Percentiles rank a stretch among this genome's conserved stretches.
phyloP scores from a whole-genome alignment of 2,888 invertebrate genomes.

The Megastigmus dorsalis region DNA sequence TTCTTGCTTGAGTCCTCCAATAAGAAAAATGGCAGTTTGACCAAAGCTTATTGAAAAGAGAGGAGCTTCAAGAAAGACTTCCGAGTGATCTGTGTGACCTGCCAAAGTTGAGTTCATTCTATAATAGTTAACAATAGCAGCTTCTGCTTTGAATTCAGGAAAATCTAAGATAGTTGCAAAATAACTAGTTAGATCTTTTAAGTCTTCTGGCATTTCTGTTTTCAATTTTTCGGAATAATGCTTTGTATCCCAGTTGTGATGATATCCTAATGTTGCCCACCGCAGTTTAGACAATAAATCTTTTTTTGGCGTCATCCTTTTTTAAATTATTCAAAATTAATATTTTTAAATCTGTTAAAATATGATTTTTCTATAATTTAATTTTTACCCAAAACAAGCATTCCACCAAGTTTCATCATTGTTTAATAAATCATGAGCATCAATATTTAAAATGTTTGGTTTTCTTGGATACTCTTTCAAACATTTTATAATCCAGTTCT shows the following conservation, averaged over 20 bases:
- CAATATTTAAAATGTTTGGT: slow-evolving; percentile 84
- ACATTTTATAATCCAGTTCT: slow-evolving; percentile 88
- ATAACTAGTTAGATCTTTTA: slow-evolving; percentile 80
- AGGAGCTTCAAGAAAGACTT: slow-evolving; percentile 89
- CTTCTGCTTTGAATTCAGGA: slow-evolving; percentile 84
- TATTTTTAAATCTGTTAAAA: slow-evolving; percentile 9
- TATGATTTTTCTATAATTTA: neutral
- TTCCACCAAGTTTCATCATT: slow-evolving; percentile 80
- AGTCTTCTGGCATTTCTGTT: slow-evolving; percentile 84
- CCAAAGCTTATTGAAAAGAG: slow-evolving; percentile 97
- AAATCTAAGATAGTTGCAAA: slow-evolving; percentile 80
- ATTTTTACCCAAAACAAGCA: slow-evolving; percentile 75
- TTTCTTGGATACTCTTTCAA: slow-evolving; percentile 84
- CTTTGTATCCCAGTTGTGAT: slow-evolving; percentile 98
- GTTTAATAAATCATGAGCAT: slow-evolving; percentile 74
- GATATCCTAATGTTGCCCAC: slow-evolving; percentile 98
- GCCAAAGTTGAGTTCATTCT: slow-evolving; percentile 93
- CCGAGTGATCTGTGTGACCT: slow-evolving; percentile 96
- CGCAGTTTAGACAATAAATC: slow-evolving; percentile 79
- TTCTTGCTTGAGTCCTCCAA: slow-evolving; percentile 87
- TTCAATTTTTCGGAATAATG: slow-evolving; percentile 83
- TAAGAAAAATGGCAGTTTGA: slow-evolving; percentile 93
- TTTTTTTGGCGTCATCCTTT: slow-evolving; percentile 58
- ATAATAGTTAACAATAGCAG: slow-evolving; percentile 97
- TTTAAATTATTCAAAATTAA: slow-evolving; percentile 29